Conservation (phyloP, 2,888 invertebrate species). For the Stenolophus ochropezus region DNA sequence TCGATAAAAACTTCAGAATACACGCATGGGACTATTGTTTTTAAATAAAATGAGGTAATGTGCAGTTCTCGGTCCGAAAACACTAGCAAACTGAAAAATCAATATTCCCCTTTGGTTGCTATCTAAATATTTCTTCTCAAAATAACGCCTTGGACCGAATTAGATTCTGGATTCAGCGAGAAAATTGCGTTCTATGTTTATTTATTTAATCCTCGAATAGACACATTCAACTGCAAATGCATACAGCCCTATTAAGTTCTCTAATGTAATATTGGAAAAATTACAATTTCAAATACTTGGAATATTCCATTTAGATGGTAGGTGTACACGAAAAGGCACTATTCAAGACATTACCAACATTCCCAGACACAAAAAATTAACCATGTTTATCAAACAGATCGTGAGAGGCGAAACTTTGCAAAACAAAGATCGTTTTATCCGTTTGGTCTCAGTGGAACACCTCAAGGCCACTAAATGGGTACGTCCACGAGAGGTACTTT, state of each 20-base stretch:
- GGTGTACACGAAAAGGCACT: conserved; percentile 15
- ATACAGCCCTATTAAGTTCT: not conserved
- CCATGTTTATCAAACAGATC: conserved; percentile 51
- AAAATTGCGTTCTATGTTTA: conserved; percentile 33
- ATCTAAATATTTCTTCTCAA: conserved; percentile 51
- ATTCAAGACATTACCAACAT: conserved; percentile 33
- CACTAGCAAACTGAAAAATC: conserved; percentile 35
- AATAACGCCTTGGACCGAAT: conserved; percentile 38
- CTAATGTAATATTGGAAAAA: conserved; percentile 30
- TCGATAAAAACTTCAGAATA: conserved; percentile 45
- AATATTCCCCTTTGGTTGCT: conserved; percentile 7
- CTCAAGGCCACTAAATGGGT: conserved; percentile 38
- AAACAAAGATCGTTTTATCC: conserved; percentile 50
- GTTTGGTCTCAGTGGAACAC: not conserved
- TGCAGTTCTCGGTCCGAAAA: conserved; percentile 2
- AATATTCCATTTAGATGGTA: not conserved
- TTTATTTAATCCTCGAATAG: conserved; percentile 30
- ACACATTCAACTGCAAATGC: not conserved
- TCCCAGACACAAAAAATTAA: conserved; percentile 54
- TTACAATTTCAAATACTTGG: conserved; percentile 4
- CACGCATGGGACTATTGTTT: conserved; percentile 46
- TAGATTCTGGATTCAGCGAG: conserved; percentile 20
- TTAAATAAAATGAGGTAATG: conserved; percentile 40
- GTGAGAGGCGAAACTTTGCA: conserved; percentile 26
- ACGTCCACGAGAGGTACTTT: not conserved